Conservation (phyloP, 37 sponge, comb jelly and placozoan genomes). For the Beroe ovata region DNA sequence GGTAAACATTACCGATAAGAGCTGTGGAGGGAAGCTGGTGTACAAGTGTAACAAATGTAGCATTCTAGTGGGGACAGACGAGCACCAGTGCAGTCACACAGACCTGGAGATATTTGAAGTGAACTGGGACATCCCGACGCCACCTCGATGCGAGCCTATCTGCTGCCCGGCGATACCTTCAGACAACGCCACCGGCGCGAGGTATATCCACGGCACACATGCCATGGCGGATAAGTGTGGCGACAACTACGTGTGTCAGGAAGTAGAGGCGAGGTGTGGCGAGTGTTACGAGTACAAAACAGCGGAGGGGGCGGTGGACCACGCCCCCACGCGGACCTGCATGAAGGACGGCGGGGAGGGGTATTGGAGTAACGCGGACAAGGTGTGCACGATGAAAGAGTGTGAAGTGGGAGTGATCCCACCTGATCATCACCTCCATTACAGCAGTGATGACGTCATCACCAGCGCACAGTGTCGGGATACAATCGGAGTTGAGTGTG, state of each 20-base stretch:
- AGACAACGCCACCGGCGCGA: not conserved
- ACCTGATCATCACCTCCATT: not conserved
- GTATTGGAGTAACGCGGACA: slow-evolving; percentile 40
- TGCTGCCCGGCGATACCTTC: not conserved
- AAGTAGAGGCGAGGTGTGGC: slow-evolving; percentile 11
- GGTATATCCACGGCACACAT: slow-evolving; percentile 2
- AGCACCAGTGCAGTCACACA: not conserved
- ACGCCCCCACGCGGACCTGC: slow-evolving; percentile 20
- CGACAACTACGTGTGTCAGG: slow-evolving; percentile 64
- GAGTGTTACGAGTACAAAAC: slow-evolving; percentile 21
- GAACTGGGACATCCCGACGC: not conserved
- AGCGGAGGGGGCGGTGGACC: not conserved
- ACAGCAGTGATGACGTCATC: not conserved
- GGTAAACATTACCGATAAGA: not conserved
- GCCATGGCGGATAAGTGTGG: not conserved
- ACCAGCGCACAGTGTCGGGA: not conserved
- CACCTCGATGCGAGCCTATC: not conserved
- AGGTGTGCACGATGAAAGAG: slow-evolving; percentile 37
- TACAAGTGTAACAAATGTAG: slow-evolving; percentile 23
- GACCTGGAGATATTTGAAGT: not conserved
- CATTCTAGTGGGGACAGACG: not conserved
- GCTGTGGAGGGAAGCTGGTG: slow-evolving; percentile 9
- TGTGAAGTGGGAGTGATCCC: not conserved
- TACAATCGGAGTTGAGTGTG: slow-evolving; percentile 13
- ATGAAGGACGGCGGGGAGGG: slow-evolving; percentile 25